phyloP scores from a whole-genome alignment of 2,113 vertebrate genomes.

The Xiphias gladius region DNA sequence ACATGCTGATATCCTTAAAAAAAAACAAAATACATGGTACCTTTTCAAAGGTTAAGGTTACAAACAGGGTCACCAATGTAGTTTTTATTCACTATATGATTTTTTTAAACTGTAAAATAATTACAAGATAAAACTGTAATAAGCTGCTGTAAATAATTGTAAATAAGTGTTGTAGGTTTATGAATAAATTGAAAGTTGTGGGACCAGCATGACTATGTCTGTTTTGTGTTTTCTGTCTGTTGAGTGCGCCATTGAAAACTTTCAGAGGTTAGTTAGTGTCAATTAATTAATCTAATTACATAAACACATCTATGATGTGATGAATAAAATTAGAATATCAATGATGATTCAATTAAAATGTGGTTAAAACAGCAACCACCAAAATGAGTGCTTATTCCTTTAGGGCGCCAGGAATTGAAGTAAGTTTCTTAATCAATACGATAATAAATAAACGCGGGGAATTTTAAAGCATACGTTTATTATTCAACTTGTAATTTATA shows the following conservation, averaged over 20 bases:
- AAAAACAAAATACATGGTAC: neutral
- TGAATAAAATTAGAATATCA: neutral
- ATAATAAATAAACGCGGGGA: neutral
- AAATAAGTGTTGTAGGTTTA: slow-evolving; percentile 19
- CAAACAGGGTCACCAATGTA: neutral
- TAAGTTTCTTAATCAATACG: neutral
- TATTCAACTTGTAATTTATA: too few species aligned
- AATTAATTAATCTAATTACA: neutral
- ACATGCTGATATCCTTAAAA: neutral
- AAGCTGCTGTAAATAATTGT: slow-evolving; percentile 48
- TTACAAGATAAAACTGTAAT: neutral
- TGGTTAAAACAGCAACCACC: neutral
- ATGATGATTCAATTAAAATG: neutral
- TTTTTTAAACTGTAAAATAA: slow-evolving; percentile 21
- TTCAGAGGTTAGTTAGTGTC: neutral
- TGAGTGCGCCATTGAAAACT: neutral
- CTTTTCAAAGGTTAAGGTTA: neutral
- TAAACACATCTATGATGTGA: neutral
- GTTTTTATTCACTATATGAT: neutral
- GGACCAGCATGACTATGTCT: slow-evolving; percentile 21
- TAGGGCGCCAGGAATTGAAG: neutral
- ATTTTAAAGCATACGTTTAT: neutral
- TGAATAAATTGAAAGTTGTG: slow-evolving; percentile 35
- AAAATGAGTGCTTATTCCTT: neutral
- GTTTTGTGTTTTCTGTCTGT: neutral